Evolutionary conservation across 2,888 invertebrate genomes (phyloP).

Genomic region (Sminthurinus aureus): DNA sequence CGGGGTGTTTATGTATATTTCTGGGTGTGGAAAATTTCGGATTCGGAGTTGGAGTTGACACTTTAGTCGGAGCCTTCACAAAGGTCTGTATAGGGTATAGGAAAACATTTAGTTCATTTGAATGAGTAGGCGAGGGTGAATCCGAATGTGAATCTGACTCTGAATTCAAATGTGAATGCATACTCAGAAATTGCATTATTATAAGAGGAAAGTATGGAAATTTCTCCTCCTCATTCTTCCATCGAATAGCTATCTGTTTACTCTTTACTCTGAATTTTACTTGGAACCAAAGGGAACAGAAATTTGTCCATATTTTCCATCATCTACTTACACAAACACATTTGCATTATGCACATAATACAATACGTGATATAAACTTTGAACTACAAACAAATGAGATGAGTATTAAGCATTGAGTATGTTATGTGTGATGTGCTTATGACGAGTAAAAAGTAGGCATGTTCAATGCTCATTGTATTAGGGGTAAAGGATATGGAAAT

Average conservation of each 20-base stretch:
- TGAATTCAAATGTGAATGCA: too few relatives aligned
- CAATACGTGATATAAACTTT: too few relatives aligned
- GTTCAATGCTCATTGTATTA: neutral
- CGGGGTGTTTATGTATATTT: neutral
- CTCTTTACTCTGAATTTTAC: neutral
- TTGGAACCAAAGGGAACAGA: neutral
- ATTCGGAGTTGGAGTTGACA: too few relatives aligned
- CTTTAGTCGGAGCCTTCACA: neutral
- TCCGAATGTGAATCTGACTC: too few relatives aligned
- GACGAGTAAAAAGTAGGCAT: neutral
- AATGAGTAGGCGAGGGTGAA: slow-evolving; percentile 26
- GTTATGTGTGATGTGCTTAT: neutral
- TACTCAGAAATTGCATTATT: too few relatives aligned
- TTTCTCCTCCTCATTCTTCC: too few relatives aligned
- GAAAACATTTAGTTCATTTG: too few relatives aligned
- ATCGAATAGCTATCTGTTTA: too few relatives aligned
- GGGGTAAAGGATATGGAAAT: neutral
- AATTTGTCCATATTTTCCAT: neutral
- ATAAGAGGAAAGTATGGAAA: too few relatives aligned
- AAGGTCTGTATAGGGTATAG: too few relatives aligned
- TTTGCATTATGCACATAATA: too few relatives aligned
- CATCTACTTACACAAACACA: slow-evolving; percentile 4
- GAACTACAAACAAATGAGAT: neutral
- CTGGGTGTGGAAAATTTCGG: too few relatives aligned
- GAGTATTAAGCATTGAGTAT: slow-evolving; percentile 25